Evolutionary conservation across 2,888 invertebrate species (phyloP).

Genomic region (Harpagoxenus sublaevis): DNA sequence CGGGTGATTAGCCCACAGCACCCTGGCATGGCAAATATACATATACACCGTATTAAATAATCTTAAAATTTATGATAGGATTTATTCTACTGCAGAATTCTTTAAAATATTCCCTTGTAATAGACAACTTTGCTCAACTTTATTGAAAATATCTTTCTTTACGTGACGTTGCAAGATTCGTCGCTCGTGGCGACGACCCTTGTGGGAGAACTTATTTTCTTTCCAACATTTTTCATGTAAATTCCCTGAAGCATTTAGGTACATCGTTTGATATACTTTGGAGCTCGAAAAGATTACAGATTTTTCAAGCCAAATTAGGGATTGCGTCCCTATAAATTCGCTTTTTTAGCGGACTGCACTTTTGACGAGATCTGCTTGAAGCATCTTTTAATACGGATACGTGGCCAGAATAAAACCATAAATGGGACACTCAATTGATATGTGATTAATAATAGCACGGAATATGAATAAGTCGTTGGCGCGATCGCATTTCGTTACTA

Average conservation of each 20-base stretch:
- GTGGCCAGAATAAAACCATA: constrained; percentile 62
- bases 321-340: background rate
- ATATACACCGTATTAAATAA: background rate
- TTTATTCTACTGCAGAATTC: background rate
- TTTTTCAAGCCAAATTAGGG: background rate
- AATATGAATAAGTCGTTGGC: constrained; percentile 53
- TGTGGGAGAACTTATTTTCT: constrained; percentile 11
- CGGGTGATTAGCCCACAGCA: no score
- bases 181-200: constrained; percentile 5
- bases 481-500: constrained; percentile 55
- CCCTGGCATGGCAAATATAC: no score
- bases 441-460: constrained; percentile 70
- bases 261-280: background rate
- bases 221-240: constrained; percentile 20
- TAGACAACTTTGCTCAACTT: constrained; percentile 24
- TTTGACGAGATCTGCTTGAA: background rate
- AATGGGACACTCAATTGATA: constrained; percentile 70
- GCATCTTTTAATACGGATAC: background rate
- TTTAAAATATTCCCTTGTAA: background rate
- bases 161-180: background rate
- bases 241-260: constrained; percentile 10
- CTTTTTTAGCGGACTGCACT: background rate
- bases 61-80: background rate
- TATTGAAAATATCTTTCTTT: background rate
- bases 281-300: background rate